These are phyloP conservation scores for Bellardia bayeri DNA, from an alignment of 2,888 invertebrate genomes.

Conservation along the genomic window DNA sequence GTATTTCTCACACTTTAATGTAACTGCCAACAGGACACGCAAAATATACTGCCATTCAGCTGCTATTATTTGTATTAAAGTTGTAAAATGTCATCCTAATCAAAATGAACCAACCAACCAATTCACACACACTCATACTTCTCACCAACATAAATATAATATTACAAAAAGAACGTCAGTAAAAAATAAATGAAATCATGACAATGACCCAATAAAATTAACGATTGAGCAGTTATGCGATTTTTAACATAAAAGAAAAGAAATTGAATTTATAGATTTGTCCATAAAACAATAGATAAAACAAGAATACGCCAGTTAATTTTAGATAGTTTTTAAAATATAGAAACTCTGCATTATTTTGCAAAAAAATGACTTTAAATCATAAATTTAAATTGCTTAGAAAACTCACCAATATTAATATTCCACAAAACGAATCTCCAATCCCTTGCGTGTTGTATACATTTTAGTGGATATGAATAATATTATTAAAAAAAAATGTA, in stretches of 20 bases:
- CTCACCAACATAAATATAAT: background rate
- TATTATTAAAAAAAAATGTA: no score
- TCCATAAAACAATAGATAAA: background rate
- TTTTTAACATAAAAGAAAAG: constrained; percentile 6
- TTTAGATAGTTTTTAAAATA: no score
- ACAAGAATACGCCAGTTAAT: background rate
- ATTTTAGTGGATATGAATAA: no score
- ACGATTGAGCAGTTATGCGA: background rate
- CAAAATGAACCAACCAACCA: constrained; percentile 21
- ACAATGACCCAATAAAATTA: constrained; percentile 28
- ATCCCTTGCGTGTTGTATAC: no score
- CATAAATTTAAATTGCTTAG: no score
- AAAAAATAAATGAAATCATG: background rate
- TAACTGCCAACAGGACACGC: background rate
- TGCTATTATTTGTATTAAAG: constrained; percentile 28
- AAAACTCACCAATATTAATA: no score
- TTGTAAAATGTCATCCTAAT: constrained; percentile 37
- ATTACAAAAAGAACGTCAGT: background rate
- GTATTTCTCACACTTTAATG: background rate
- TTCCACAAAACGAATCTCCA: no score
- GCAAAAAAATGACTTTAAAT: no score
- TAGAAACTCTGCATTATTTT: background rate
- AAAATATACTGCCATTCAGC: no score
- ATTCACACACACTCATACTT: background rate
- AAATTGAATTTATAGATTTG: background rate